Evolutionary conservation across 2,113 vertebrate genomes (phyloP), one percentile per base, ranked within the genome.

Genomic region (Anseranas semipalmata): DNA sequence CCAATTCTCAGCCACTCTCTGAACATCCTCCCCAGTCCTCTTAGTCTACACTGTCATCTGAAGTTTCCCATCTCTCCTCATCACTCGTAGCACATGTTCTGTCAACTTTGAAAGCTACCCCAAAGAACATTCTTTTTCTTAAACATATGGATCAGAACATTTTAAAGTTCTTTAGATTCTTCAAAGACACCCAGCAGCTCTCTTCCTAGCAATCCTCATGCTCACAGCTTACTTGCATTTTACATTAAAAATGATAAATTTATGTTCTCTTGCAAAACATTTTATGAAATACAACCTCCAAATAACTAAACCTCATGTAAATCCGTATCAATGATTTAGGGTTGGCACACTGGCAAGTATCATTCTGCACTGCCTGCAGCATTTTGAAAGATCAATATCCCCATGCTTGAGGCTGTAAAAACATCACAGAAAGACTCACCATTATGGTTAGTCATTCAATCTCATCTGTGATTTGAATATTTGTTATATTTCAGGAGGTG

Each of bases 41-140:
- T 73, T 25, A n/a, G 39, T 58, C 53, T 80, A 10, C 10, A 50
- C 48, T 27, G 12, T 35, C 41, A 83, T 14, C 46, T 7, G 12
- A 83, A 67, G 27, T 32, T 71, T 86, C 52, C 20, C 17, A 59
- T 80, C 30, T 41, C 60, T 63, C 41, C 28, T 66, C 20, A 32
- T 39, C 15, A 55, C n/a, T 37, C 1, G 0, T 74, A 28, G 59
- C 11, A 55, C 0, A 0, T 10, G 20, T 21, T 81, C 37, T 56
- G 75, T 56, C 35, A 81, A n/a, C 20, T 73, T 16, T 33, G 39
- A 94, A 76, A 76, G 37, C 66, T 85, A 62, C 48, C 30, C 17
- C 43, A 35, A 87, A 56, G 2, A 20, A 30, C 50, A 0, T 5
- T 71, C n/a, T 52, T 66, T 50, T 68, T 21, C 17, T 62, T 41